Conservation (phyloP, 2,113 vertebrate species). For the Tylochromis polylepis region DNA sequence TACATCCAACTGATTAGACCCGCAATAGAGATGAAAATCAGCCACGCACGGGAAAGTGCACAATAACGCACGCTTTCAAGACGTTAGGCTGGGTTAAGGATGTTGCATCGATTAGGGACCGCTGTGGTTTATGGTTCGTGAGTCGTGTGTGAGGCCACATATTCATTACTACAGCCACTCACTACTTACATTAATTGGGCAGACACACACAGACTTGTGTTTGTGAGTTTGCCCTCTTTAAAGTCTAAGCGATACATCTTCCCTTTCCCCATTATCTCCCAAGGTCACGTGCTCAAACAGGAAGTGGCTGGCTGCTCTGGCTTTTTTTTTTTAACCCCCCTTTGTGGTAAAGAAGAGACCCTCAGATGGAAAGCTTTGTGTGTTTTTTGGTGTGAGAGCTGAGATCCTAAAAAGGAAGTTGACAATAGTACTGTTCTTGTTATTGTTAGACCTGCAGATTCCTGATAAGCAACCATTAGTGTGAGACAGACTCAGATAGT, state of each 20-base stretch:
- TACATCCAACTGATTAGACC: conserved; percentile 42
- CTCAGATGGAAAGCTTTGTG: neutral
- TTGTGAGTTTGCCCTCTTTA: neutral
- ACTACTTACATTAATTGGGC: conserved; percentile 50
- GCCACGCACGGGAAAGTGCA: neutral
- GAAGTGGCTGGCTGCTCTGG: conserved; percentile 13
- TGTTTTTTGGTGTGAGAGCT: neutral
- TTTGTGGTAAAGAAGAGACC: neutral
- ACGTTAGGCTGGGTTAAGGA: conserved; percentile 2
- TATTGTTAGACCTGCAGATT: conserved; percentile 33
- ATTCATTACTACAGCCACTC: conserved; percentile 34
- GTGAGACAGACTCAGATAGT: neutral
- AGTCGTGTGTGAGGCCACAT: neutral
- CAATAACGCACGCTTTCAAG: neutral
- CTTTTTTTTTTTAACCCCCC: neutral
- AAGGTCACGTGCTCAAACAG: conserved; percentile 33
- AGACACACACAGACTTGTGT: neutral
- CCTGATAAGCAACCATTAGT: conserved; percentile 32
- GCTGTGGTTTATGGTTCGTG: neutral
- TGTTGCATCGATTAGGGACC: conserved; percentile 30
- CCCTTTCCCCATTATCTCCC: conserved; percentile 9
- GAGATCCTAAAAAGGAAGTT: neutral
- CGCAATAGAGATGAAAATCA: conserved; percentile 25
- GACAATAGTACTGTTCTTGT: neutral
- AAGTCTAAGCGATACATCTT: neutral